Conservation (phyloP, 2,888 invertebrate genomes). For the Ormia ochracea region DNA sequence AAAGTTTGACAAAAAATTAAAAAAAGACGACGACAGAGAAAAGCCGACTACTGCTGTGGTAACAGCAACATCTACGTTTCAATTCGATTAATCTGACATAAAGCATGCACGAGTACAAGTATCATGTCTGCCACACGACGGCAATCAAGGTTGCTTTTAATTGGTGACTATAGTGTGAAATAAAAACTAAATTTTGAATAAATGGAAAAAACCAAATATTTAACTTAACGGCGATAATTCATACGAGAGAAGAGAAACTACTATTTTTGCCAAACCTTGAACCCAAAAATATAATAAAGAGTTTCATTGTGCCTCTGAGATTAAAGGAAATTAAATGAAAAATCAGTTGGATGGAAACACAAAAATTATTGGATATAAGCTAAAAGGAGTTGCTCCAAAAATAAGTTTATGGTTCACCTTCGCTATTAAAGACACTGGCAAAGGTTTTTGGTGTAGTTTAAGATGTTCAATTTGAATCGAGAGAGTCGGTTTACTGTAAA, state of each 20-base stretch:
- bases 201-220: slow-evolving; percentile 5
- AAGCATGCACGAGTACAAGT: no score
- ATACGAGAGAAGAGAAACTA: slow-evolving; percentile 52
- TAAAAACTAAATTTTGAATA: neutral
- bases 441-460: no score
- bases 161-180: slow-evolving; percentile 59
- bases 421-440: no score
- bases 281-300: slow-evolving; percentile 23
- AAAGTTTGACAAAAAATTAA: slow-evolving; percentile 33
- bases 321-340: no score
- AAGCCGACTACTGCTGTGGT: neutral
- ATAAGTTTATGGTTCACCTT: no score
- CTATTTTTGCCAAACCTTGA: slow-evolving; percentile 36
- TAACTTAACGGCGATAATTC: slow-evolving; percentile 2
- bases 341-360: no score
- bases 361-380: no score
- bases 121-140: slow-evolving; percentile 62
- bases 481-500: no score
- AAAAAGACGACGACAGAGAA: neutral
- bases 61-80: slow-evolving; percentile 38
- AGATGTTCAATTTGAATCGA: no score
- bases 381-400: no score
- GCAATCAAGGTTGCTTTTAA: slow-evolving; percentile 57
- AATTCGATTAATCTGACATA: slow-evolving; percentile 55
- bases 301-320: neutral